A percentile compares a stretch with the other conserved stretches of the same genome.
Evolutionary conservation across 2,888 invertebrate genomes (phyloP).

Genomic region (Baccha elongata): DNA sequence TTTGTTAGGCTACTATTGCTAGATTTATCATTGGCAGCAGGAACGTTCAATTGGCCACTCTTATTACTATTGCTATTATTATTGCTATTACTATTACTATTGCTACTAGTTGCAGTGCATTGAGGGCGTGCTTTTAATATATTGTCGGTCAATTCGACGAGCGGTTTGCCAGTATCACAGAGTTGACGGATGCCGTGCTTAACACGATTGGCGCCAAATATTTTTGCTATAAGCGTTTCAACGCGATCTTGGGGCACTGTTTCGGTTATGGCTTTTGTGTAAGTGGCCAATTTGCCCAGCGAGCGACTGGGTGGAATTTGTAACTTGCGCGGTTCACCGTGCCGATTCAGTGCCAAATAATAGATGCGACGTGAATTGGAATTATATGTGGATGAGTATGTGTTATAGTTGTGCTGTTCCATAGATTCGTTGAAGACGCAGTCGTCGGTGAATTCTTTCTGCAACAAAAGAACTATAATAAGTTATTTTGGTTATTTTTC

Average conservation of each 20-base stretch:
- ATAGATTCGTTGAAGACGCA: constrained; percentile 94
- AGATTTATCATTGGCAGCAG: constrained; percentile 77
- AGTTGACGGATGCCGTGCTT: constrained; percentile 82
- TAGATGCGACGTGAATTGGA: constrained; percentile 88
- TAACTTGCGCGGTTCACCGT: constrained; percentile 88
- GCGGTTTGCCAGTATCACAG: constrained; percentile 82
- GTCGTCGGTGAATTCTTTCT: constrained; percentile 92
- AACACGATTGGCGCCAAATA: constrained; percentile 82
- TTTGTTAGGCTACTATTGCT: constrained; percentile 75
- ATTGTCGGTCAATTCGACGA: constrained; percentile 81
- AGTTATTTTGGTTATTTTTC: constrained; percentile 76
- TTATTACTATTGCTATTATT: constrained; percentile 74
- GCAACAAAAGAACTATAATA: constrained; percentile 84
- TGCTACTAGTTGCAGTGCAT: constrained; percentile 79
- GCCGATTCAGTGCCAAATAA: constrained; percentile 90
- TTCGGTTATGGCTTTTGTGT: constrained; percentile 88
- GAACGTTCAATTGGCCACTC: constrained; percentile 77
- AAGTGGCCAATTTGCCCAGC: constrained; percentile 89
- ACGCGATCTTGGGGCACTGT: constrained; percentile 84
- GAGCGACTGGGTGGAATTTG: constrained; percentile 87
- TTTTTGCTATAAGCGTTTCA: constrained; percentile 83
- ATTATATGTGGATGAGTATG: constrained; percentile 90
- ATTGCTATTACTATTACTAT: constrained; percentile 75
- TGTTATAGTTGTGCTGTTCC: constrained; percentile 93
- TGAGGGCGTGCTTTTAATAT: constrained; percentile 82